These are phyloP conservation scores for Plagiodera versicolora DNA, from an alignment of 2,888 invertebrate species.

Conservation along the genomic window DNA sequence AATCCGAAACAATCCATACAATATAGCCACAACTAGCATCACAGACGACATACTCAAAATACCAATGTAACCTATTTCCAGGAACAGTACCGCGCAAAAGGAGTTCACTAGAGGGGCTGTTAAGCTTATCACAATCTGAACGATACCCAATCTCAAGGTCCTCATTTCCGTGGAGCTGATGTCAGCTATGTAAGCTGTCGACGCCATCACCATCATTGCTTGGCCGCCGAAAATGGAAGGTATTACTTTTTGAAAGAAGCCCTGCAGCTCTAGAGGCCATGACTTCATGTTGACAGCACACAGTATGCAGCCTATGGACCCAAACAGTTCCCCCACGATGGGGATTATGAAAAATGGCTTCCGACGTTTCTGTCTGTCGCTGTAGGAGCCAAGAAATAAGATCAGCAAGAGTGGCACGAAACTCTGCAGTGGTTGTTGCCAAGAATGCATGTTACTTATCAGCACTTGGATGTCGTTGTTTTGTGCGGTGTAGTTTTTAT, in stretches of 20 bases:
- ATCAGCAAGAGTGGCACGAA: slow-evolving; percentile 48
- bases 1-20: slow-evolving; percentile 44
- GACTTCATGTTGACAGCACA: slow-evolving; percentile 59
- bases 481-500: slow-evolving; percentile 48
- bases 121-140: slow-evolving; percentile 51
- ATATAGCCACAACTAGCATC: slow-evolving; percentile 40
- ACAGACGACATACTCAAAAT: slow-evolving; percentile 40
- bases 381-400: slow-evolving; percentile 50
- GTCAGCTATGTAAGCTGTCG: slow-evolving; percentile 52
- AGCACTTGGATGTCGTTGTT: slow-evolving; percentile 55
- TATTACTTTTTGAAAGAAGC: slow-evolving; percentile 60
- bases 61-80: slow-evolving; percentile 37
- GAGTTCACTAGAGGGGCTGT: slow-evolving; percentile 42
- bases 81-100: slow-evolving; percentile 46
- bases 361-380: slow-evolving; percentile 50
- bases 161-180: slow-evolving; percentile 59
- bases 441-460: slow-evolving; percentile 55
- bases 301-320: slow-evolving; percentile 57
- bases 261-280: slow-evolving; percentile 58
- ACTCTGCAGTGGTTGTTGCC: slow-evolving; percentile 48
- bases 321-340: slow-evolving; percentile 51
- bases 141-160: slow-evolving; percentile 63
- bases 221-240: slow-evolving; percentile 62
- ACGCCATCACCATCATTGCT: slow-evolving; percentile 52
- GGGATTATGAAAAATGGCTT: slow-evolving; percentile 52